phyloP scores from a whole-genome alignment of 2,797 vertebrate species.

The Cottoperca gobio region DNA sequence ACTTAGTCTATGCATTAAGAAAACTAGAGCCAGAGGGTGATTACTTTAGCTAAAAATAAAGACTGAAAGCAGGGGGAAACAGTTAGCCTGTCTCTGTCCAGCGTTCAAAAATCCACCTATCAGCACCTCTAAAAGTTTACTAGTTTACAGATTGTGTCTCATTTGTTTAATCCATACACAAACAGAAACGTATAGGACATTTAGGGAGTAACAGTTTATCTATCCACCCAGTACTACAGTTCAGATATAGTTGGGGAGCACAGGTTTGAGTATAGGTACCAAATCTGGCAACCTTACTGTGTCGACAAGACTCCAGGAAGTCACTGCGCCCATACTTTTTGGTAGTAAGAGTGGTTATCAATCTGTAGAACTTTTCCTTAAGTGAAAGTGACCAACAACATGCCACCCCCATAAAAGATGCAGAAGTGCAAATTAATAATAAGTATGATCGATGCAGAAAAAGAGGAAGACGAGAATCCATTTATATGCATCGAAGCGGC shows the following conservation, averaged over 20 bases:
- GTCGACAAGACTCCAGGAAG: neutral
- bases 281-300: neutral
- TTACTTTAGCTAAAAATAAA: neutral
- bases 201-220: neutral
- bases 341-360: neutral
- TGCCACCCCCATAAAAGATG: neutral
- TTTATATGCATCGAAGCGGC: neutral
- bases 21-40: neutral
- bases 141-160: neutral
- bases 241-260: neutral
- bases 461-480: neutral
- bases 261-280: neutral
- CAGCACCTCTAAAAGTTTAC: neutral
- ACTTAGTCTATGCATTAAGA: neutral
- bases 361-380: neutral
- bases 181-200: neutral
- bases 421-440: neutral
- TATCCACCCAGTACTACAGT: neutral
- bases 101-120: neutral
- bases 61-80: neutral
- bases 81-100: neutral
- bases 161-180: neutral
- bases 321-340: neutral
- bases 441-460: slow-evolving; percentile 3
- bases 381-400: neutral